Conservation (phyloP, 2,797 vertebrate genomes). For the Bucorvus abyssinicus region DNA sequence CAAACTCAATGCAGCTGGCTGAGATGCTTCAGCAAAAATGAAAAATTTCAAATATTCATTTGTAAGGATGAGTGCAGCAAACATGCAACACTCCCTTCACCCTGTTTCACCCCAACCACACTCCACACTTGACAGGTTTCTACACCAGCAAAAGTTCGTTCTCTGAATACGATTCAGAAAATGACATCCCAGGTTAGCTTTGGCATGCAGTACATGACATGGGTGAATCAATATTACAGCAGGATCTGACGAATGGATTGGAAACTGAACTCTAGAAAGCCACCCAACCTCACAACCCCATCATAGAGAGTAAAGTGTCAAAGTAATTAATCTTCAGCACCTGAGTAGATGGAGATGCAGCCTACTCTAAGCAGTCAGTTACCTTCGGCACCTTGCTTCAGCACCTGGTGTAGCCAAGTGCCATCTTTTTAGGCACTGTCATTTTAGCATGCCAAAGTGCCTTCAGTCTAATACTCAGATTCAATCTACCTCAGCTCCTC, state of each 20-base stretch:
- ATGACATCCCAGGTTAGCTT: neutral
- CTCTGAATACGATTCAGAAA: neutral
- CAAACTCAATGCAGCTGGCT: neutral
- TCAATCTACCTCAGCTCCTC: neutral
- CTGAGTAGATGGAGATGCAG: neutral
- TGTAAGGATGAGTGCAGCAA: neutral
- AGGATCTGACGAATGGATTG: neutral
- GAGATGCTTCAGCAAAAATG: neutral
- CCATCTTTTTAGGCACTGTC: neutral
- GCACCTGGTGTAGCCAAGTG: neutral
- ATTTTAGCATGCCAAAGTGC: neutral
- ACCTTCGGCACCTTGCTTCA: neutral
- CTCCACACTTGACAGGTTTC: neutral
- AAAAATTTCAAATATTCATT: neutral
- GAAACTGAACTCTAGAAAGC: neutral
- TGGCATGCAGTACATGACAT: neutral
- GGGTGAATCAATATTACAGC: neutral
- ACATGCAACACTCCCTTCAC: neutral
- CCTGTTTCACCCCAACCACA: neutral
- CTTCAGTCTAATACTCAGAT: neutral
- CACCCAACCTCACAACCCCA: neutral
- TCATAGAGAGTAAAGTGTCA: fast-evolving
- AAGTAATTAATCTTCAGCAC: neutral
- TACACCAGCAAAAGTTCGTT: neutral
- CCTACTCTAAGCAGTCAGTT: neutral